phyloP scores from a whole-genome alignment of 2,888 invertebrate genomes.

The Metopia argyrocephala region DNA sequence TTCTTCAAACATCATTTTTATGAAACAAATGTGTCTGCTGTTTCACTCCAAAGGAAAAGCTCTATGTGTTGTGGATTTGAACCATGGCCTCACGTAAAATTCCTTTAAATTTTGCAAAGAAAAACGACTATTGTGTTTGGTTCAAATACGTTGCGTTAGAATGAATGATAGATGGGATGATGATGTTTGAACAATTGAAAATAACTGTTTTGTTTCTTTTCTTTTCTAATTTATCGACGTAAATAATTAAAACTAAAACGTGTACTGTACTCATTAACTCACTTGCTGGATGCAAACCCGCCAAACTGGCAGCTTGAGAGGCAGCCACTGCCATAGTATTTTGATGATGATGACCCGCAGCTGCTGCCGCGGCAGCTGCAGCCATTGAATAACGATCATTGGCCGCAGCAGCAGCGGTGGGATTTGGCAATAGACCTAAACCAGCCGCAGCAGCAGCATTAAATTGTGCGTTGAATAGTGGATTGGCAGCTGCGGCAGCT shows the following conservation, averaged over 20 bases:
- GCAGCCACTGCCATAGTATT: slow-evolving; percentile 90
- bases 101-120: not conserved
- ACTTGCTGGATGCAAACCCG: slow-evolving; percentile 87
- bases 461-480: slow-evolving; percentile 78
- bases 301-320: slow-evolving; percentile 89
- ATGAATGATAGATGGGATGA: too few relatives aligned
- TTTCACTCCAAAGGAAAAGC: slow-evolving; percentile 66
- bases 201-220: too few relatives aligned
- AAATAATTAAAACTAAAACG: slow-evolving; percentile 21
- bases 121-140: too few relatives aligned
- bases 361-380: slow-evolving; percentile 77
- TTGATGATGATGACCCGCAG: slow-evolving; percentile 81
- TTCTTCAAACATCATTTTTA: slow-evolving; percentile 70
- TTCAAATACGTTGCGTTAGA: too few relatives aligned
- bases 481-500: slow-evolving; percentile 78
- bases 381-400: slow-evolving; percentile 78
- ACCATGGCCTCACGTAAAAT: not conserved
- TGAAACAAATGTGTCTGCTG: slow-evolving; percentile 69
- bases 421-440: slow-evolving; percentile 77
- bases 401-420: slow-evolving; percentile 77
- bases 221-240: too few relatives aligned
- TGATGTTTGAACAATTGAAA: too few relatives aligned
- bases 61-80: not conserved
- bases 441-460: slow-evolving; percentile 78
- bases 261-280: slow-evolving; percentile 71